phyloP scores from a whole-genome alignment of 2,797 vertebrate species.

The Clarias laeviceps region DNA sequence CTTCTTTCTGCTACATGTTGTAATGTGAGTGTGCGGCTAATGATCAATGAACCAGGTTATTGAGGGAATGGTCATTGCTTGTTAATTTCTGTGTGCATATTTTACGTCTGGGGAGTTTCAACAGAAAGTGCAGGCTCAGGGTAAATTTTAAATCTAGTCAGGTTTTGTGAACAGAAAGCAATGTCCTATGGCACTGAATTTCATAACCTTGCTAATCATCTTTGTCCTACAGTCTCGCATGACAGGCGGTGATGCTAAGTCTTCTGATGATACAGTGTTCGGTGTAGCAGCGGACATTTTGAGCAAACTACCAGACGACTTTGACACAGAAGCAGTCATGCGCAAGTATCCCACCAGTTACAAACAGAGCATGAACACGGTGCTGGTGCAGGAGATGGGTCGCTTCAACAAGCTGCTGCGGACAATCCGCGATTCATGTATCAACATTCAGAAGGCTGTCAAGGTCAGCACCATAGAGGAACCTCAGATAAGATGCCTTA shows the following conservation, averaged over 20 bases:
- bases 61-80: neutral
- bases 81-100: neutral
- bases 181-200: too few species aligned
- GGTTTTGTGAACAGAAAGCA: neutral
- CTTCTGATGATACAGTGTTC: too few species aligned
- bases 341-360: constrained; percentile 84
- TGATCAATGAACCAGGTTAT: neutral
- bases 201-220: too few species aligned
- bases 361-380: constrained; percentile 90
- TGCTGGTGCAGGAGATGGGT: constrained; percentile 78
- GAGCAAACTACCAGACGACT: constrained; percentile 78
- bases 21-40: neutral
- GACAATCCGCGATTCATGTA: constrained; percentile 80
- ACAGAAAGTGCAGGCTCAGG: too few species aligned
- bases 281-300: too few species aligned
- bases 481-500: too few species aligned
- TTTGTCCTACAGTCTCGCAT: too few species aligned
- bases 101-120: too few species aligned
- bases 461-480: constrained; percentile 73
- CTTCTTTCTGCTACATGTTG: neutral
- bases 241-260: too few species aligned
- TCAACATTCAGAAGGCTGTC: constrained; percentile 87
- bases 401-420: constrained; percentile 85
- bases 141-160: neutral
- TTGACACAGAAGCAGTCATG: constrained; percentile 81